These are phyloP conservation scores for Oreortyx pictus DNA, from an alignment of 2,797 vertebrate species.

Conservation along the genomic window DNA sequence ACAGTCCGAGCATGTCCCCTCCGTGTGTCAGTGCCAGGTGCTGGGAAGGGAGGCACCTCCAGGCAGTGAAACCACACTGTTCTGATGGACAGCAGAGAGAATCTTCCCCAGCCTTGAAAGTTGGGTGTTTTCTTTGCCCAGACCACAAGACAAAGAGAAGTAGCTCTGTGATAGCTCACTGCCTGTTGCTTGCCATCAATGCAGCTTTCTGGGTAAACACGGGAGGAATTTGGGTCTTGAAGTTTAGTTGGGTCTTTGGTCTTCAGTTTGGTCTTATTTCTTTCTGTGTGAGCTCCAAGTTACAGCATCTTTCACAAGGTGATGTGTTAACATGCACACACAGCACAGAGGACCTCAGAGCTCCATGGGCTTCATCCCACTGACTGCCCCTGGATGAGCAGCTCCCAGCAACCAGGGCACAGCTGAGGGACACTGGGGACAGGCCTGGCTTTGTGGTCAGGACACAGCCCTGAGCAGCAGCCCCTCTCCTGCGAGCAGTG, in stretches of 20 bases:
- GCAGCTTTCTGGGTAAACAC: neutral
- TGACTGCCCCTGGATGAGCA: neutral
- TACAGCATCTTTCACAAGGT: neutral
- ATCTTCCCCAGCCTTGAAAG: neutral
- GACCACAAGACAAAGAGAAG: neutral
- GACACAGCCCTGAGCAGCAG: rapidly evolving
- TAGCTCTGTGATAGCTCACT: neutral
- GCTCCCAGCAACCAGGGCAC: neutral
- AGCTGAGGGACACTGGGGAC: neutral
- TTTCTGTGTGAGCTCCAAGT: neutral
- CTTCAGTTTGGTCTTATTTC: neutral
- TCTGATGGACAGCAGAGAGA: neutral
- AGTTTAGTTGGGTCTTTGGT: neutral
- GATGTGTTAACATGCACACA: rapidly evolving
- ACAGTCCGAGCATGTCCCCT: neutral
- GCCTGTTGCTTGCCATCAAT: neutral
- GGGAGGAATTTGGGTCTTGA: neutral
- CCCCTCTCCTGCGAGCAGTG: neutral
- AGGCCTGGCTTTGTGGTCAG: neutral
- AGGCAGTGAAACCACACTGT: neutral
- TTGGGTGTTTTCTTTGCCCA: neutral
- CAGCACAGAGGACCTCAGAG: neutral
- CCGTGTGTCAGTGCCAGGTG: neutral
- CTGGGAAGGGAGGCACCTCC: neutral
- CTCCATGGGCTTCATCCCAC: neutral